These are phyloP conservation scores for Periophthalmus modestus DNA, from an alignment of 2,113 vertebrate species.

Conservation along the genomic window DNA sequence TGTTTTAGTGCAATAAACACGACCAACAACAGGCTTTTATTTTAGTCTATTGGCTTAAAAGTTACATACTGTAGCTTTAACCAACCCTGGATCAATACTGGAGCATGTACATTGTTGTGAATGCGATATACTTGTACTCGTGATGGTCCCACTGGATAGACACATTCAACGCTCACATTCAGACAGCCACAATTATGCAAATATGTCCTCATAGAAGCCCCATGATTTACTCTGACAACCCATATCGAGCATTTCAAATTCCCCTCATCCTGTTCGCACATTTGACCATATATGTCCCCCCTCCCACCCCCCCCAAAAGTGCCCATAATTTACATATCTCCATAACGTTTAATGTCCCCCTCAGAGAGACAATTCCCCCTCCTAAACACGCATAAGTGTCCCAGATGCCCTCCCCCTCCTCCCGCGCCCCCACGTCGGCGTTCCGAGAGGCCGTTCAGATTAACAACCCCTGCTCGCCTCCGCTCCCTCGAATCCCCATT, in stretches of 20 bases:
- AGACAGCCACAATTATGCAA: background rate
- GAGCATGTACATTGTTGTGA: too few species aligned
- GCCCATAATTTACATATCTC: background rate
- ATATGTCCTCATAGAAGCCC: background rate
- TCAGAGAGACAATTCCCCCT: background rate
- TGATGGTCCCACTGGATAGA: background rate
- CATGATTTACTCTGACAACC: background rate
- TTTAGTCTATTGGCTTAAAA: too few species aligned
- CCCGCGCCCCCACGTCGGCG: slow-evolving; percentile 76
- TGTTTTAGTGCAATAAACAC: too few species aligned
- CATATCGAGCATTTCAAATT: background rate
- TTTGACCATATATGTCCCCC: background rate
- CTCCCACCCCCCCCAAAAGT: background rate
- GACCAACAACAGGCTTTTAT: too few species aligned
- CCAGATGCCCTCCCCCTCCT: background rate
- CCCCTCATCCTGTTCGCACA: background rate
- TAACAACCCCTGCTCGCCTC: slow-evolving; percentile 80
- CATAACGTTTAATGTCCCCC: background rate
- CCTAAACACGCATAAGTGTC: background rate
- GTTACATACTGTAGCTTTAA: too few species aligned
- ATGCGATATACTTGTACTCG: too few species aligned
- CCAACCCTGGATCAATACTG: too few species aligned
- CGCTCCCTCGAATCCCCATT: slow-evolving; percentile 90
- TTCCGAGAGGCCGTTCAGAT: slow-evolving; percentile 86
- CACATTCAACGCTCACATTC: background rate